Evolutionary conservation across 2,113 vertebrate species (phyloP).

Genomic region (Aix galericulata): DNA sequence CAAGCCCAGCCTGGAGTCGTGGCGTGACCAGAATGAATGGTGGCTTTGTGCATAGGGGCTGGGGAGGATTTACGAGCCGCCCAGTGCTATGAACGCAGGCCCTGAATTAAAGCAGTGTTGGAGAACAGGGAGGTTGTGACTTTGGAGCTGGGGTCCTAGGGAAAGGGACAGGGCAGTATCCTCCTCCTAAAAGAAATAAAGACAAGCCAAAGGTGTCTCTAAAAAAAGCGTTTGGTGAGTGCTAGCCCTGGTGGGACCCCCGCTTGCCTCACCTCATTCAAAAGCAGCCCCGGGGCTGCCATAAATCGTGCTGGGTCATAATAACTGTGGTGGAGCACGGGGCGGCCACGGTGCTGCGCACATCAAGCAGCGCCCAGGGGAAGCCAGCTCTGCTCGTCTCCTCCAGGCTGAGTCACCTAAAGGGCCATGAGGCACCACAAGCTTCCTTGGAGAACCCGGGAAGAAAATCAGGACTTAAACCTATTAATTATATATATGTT

Average conservation of each 20-base stretch:
- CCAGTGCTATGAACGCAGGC: background rate
- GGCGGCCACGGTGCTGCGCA: accelerated
- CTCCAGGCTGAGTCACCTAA: background rate
- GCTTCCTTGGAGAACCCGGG: background rate
- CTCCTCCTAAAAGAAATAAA: background rate
- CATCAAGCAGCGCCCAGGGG: background rate
- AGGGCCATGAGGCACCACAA: background rate
- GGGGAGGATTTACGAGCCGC: slow-evolving; percentile 33
- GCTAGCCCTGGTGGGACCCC: background rate
- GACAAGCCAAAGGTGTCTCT: background rate
- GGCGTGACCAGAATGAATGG: slow-evolving; percentile 9
- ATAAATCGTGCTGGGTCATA: background rate
- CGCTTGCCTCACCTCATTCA: background rate
- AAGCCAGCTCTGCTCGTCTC: background rate
- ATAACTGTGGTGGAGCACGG: accelerated
- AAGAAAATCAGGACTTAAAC: background rate
- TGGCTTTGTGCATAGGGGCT: slow-evolving; percentile 34
- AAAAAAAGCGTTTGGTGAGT: background rate
- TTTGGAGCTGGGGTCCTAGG: background rate
- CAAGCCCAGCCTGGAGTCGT: background rate
- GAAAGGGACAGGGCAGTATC: background rate
- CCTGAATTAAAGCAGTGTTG: slow-evolving; percentile 45
- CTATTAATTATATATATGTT: too few relatives aligned
- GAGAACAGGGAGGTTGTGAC: background rate
- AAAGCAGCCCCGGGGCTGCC: background rate